phyloP scores from a whole-genome alignment of 2,113 vertebrate species.

The Marmota flaviventris region DNA sequence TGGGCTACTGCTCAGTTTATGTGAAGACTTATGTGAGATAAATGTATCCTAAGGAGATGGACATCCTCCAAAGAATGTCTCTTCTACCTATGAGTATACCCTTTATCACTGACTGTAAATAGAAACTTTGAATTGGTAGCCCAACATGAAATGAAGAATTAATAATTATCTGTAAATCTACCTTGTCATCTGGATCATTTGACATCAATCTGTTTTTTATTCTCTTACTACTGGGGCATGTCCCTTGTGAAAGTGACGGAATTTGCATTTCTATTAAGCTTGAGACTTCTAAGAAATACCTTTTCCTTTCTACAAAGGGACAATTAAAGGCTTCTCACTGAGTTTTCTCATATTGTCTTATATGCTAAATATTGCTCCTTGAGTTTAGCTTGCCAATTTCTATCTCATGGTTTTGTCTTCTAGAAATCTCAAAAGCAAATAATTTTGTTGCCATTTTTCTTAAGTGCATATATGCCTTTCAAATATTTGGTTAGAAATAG shows the following conservation, averaged over 20 bases:
- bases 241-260: conserved; percentile 39
- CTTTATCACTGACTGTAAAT: conserved; percentile 47
- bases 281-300: conserved; percentile 57
- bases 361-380: conserved; percentile 60
- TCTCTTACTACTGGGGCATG: background rate
- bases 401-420: conserved; percentile 49
- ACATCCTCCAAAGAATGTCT: background rate
- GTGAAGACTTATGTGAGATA: conserved; percentile 50
- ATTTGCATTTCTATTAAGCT: conserved; percentile 67
- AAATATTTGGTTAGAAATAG: conserved; percentile 84
- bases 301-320: conserved; percentile 52
- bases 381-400: conserved; percentile 31
- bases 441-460: conserved; percentile 70
- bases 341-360: conserved; percentile 24
- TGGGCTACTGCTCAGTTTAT: background rate
- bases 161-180: conserved; percentile 64
- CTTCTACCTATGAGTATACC: background rate
- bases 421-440: conserved; percentile 65
- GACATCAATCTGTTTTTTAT: conserved; percentile 41
- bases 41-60: background rate
- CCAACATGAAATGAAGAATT: conserved; percentile 64
- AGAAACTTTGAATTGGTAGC: conserved; percentile 35
- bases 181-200: conserved; percentile 57
- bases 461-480: conserved; percentile 68
- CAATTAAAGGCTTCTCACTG: conserved; percentile 44